Conservation (phyloP, 1,140 invertebrate species). For the Leguminivora glycinivorella region DNA sequence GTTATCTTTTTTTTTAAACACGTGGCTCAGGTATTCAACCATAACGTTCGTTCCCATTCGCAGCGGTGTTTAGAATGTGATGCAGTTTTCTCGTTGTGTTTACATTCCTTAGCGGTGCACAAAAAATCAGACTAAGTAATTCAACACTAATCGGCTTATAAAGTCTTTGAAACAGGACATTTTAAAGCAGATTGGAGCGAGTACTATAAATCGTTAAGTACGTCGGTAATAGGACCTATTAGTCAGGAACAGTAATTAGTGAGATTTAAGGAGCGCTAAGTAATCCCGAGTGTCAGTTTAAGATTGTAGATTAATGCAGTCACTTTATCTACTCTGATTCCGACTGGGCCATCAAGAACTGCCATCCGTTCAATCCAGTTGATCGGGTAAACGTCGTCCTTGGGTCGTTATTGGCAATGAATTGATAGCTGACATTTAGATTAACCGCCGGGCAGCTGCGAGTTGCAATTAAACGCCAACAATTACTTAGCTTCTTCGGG, state of each 20-base stretch:
- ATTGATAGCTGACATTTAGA: slow-evolving; percentile 69
- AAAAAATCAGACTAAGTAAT: neutral
- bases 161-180: neutral
- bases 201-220: neutral
- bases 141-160: neutral
- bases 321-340: neutral
- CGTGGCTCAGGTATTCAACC: slow-evolving; percentile 19
- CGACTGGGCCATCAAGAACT: neutral
- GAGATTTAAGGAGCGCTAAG: neutral
- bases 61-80: neutral
- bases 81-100: slow-evolving; percentile 1
- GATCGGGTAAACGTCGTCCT: slow-evolving; percentile 41
- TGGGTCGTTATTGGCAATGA: slow-evolving; percentile 50
- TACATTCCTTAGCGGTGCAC: neutral
- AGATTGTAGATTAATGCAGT: neutral
- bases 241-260: neutral
- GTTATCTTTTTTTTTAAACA: slow-evolving; percentile 47
- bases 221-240: neutral
- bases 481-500: slow-evolving; percentile 42
- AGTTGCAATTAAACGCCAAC: slow-evolving; percentile 47
- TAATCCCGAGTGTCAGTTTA: neutral
- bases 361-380: slow-evolving; percentile 24
- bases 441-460: slow-evolving; percentile 58
- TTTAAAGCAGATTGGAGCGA: neutral
- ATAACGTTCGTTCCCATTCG: slow-evolving; percentile 5